These are phyloP conservation scores for Ophiothrix spiculata DNA, from an alignment of 35 echinoderm and acorn worm genomes.

Conservation along the genomic window DNA sequence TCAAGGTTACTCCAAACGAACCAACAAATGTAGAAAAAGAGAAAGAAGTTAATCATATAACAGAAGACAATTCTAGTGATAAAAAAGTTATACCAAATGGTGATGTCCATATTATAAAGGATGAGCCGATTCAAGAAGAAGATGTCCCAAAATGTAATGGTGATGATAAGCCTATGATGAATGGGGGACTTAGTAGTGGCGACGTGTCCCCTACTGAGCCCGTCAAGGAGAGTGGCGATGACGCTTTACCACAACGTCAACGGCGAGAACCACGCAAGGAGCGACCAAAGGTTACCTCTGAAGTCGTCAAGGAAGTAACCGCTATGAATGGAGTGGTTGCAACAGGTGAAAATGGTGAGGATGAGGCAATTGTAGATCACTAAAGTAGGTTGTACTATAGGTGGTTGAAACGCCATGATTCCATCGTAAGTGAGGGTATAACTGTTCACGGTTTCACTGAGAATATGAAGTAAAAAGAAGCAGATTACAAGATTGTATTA, in stretches of 20 bases:
- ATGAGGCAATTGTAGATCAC: neutral
- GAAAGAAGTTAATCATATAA: neutral
- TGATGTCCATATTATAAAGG: neutral
- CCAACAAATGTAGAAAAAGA: neutral
- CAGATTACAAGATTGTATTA: too few species aligned
- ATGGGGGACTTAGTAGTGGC: neutral
- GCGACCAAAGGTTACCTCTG: neutral
- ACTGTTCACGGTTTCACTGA: too few species aligned
- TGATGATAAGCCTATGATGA: conserved; percentile 14
- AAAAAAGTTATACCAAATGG: neutral
- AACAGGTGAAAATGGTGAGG: too few species aligned
- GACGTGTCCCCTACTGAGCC: neutral
- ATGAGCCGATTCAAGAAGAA: neutral
- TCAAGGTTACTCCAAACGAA: neutral
- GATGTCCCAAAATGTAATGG: neutral
- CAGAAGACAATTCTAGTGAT: neutral
- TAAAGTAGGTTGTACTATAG: too few species aligned
- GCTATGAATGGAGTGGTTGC: conserved; percentile 15
- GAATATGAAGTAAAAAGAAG: too few species aligned
- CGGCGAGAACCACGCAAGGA: conserved; percentile 24
- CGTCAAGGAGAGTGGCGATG: neutral
- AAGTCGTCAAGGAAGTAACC: conserved; percentile 1
- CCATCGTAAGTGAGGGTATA: too few species aligned
- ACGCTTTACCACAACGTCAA: conserved; percentile 39
- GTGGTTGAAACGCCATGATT: too few species aligned